Percentiles rank a stretch among this genome's conserved stretches.
Evolutionary conservation across 2,113 vertebrate genomes (phyloP).

Genomic region (Pedetes capensis): DNA sequence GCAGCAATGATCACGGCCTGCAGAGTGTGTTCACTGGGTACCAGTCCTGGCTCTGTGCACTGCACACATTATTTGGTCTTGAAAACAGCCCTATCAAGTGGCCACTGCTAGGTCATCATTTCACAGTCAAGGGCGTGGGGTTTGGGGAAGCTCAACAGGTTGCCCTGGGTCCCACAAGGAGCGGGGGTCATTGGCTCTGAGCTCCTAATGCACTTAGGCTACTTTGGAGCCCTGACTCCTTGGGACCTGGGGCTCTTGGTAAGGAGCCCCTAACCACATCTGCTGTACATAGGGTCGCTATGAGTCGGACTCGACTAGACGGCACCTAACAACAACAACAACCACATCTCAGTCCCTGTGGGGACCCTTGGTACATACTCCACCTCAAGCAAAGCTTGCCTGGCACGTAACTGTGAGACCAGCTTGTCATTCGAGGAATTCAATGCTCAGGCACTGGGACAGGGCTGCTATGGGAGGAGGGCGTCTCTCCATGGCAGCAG

Average conservation of each 20-base stretch:
- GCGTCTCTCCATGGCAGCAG: neutral
- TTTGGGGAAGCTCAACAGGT: neutral
- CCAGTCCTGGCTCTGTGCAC: neutral
- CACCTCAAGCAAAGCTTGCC: neutral
- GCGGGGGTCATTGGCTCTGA: neutral
- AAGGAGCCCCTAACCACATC: neutral
- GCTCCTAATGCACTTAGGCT: neutral
- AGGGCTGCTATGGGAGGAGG: neutral
- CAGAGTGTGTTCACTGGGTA: fast-evolving
- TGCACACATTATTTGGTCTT: no score
- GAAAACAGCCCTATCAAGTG: fast-evolving
- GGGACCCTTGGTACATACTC: neutral
- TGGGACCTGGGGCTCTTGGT: neutral
- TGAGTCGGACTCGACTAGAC: no score
- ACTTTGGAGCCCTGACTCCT: neutral
- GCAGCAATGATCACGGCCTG: fast-evolving
- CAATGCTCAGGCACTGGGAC: neutral
- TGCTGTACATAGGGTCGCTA: no score
- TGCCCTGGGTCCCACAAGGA: fast-evolving
- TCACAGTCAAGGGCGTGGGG: neutral
- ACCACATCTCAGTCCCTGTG: no score
- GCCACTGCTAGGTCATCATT: fast-evolving
- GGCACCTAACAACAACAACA: no score
- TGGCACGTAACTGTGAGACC: neutral
- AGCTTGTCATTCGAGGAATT: neutral